Conservation (phyloP, 2,113 vertebrate species). For the Scatophagus argus region DNA sequence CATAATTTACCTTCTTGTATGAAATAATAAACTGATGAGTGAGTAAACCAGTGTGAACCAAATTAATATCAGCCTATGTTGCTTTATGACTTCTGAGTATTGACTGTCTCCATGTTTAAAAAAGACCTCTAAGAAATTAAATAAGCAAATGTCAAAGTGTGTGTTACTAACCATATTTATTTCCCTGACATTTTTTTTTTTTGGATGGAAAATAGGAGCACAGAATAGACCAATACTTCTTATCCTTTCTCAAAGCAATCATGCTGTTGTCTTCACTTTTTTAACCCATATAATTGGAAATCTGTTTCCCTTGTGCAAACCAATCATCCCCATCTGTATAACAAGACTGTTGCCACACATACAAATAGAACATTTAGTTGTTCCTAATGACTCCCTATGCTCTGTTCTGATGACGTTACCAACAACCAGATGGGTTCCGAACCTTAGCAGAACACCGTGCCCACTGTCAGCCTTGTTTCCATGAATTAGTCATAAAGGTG, state of each 20-base stretch:
- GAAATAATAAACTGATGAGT: too few relatives aligned
- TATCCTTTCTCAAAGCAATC: constrained; percentile 11
- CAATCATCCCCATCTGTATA: neutral
- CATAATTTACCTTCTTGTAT: neutral
- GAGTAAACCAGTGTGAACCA: neutral
- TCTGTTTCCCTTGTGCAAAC: constrained; percentile 13
- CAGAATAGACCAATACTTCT: neutral
- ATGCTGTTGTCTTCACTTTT: neutral
- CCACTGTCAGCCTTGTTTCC: constrained; percentile 17
- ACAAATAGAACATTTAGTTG: neutral
- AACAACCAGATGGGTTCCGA: constrained; percentile 11
- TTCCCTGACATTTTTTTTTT: neutral
- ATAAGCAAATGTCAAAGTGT: neutral
- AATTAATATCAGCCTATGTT: neutral
- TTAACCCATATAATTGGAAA: constrained; percentile 7
- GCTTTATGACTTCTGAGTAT: neutral
- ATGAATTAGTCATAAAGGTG: constrained; percentile 57
- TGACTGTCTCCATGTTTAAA: neutral
- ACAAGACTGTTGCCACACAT: neutral
- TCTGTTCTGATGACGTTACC: constrained; percentile 1
- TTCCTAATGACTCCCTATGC: neutral
- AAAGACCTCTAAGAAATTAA: neutral
- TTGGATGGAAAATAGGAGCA: neutral
- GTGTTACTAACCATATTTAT: neutral
- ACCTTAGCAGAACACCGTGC: constrained; percentile 16